Base-by-base conservation (phyloP, 2,113 vertebrate species). In the Macroglossus sobrinus region DNA sequence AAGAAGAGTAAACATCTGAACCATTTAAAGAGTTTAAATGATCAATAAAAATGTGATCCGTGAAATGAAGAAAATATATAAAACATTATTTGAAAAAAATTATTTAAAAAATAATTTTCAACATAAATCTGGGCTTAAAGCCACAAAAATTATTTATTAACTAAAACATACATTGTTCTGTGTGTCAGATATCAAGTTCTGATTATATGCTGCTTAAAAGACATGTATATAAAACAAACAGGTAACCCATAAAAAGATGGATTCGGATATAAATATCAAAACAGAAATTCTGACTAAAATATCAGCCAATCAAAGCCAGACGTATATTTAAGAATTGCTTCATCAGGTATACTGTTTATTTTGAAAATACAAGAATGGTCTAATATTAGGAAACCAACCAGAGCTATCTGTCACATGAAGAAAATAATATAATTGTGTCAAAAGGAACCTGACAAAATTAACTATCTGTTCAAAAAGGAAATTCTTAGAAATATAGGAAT, bases 261-360 rank as follows among this genome's bases (percentile, higher is more conserved):
- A 72, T 74, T 91, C 53, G 69, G 12, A 64, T 30, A 38, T 47
- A 80, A 74, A 57, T 76, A 84, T 69, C 71, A 80, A 71, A 95
- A 88, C 40, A 88, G 78, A 93, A 84, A n/a, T 72, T 19, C 26
- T 85, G 24, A 92, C 33, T 89, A 69, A 57, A 85, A 93, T 69
- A 38, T 43, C 40, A 95, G 12, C 53, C 92, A 81, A 81, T 89
- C 47, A 80, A 82, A 87, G n/a, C 26, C 33, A 76, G 24, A 1
- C 26, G 5, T 57, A 16, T 66, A 55, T 53, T 89, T 92, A 35
- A 74, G 66, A 68, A 61, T 30, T 45, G 11, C 63, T 93, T 71
- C 68, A 47, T 40, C n/a, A 30, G 8, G 7, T 80, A 33, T 80
- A 33, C 22, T 55, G 0, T 38, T 90, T 93, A 93, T 40, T 95